Evolutionary conservation across 2,797 vertebrate species (phyloP), one percentile per base, ranked within the genome.

Genomic region (Tenualosa thibaudeaui): DNA sequence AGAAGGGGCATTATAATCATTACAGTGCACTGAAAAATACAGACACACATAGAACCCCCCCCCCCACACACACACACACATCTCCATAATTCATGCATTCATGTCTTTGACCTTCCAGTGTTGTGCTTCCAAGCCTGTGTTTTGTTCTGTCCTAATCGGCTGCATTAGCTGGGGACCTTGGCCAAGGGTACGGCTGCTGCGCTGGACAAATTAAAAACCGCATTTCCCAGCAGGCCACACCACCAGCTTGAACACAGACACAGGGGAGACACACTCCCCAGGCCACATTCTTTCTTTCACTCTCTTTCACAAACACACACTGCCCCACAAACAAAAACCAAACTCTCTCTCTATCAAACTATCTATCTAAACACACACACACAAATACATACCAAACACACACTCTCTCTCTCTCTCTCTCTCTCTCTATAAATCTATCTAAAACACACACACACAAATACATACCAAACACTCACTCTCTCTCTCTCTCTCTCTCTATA

Each of bases 151-250:
- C 43, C 68, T 75, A 22, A 75, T 43, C 43, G 40, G 15, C 26
- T 43, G 40, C 71, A 43, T 84, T 84, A 84, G 83, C 65, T 56
- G 40, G 83, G 46, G 83, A 78, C 83, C 83, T 84, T 84, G 83
- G 26, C 54, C 83, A 84, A 84, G 83, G 83, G 68, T 56, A 81
- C 49, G 68, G 37, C 65, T 31, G n/a, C 37, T 15, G 15, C 17
- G 15, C 40, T 43, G 49, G 54, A 56, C 83, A 68, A 78, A 84
- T 84, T 84, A 78, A 84, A 75, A 75, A 75, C 37, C 5, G 15
- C 68, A 75, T 75, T 43, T 75, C 68, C 68, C 68, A 75, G 68
- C 68, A 75, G 68, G 68, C 68, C 68, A 75, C 37, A 43, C 37
- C 8, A 17, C 15, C 37, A 6, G 37, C 68, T 75, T 31, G 3